Percentiles rank a stretch among this genome's conserved stretches.
Conservation (phyloP, 2,888 invertebrate genomes). For the Heterodera filipjevi region DNA sequence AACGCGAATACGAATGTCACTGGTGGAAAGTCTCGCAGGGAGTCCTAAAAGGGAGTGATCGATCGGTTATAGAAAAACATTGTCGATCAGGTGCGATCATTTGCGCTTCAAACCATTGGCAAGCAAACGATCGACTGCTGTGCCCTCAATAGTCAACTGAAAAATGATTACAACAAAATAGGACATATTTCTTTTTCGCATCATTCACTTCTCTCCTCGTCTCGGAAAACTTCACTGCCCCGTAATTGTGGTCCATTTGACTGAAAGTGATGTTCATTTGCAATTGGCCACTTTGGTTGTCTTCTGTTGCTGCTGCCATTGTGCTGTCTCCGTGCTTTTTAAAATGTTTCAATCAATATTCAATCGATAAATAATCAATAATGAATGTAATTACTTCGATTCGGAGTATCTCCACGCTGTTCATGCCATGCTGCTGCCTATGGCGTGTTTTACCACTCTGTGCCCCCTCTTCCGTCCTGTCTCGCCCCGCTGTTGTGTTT, state of each 20-base stretch:
- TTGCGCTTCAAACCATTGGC: background rate
- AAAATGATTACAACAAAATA: background rate
- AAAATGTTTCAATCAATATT: background rate
- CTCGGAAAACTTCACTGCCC: background rate
- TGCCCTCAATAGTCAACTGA: background rate
- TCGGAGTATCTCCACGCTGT: conserved; percentile 7
- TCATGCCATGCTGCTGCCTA: background rate
- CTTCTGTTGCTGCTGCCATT: too few species aligned
- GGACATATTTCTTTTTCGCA: background rate
- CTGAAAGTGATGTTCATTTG: background rate
- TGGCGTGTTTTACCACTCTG: background rate
- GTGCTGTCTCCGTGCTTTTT: background rate
- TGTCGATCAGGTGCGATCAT: background rate
- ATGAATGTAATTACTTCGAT: background rate
- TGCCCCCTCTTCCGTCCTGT: background rate
- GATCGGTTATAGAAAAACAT: background rate
- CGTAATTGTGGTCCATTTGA: background rate
- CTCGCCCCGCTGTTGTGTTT: background rate
- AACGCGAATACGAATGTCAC: conserved; percentile 3
- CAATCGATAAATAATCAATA: background rate
- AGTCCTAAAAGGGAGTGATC: background rate
- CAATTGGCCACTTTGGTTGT: background rate
- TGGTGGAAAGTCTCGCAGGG: background rate
- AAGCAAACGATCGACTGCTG: background rate
- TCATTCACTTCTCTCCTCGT: background rate